Percentiles rank a stretch among this genome's conserved stretches.
Evolutionary conservation across 1,140 invertebrate genomes (phyloP).

Genomic region (Aphidius ervi): DNA sequence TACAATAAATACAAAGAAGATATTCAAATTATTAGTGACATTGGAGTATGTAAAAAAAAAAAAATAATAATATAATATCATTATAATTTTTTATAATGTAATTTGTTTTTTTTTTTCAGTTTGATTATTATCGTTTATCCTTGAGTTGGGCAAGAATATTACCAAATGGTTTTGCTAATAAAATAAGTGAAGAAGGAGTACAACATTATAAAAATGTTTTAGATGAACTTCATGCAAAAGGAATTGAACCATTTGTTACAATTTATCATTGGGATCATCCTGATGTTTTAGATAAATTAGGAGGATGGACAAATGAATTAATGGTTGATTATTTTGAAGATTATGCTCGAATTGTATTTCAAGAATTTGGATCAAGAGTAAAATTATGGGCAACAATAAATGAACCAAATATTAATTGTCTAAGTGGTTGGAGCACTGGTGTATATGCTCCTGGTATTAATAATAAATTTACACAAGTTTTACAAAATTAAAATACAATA

Average conservation of each 20-base stretch:
- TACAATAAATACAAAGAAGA: constrained; percentile 60
- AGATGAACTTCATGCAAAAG: constrained; percentile 44
- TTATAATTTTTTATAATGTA: neutral
- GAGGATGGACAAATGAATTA: constrained; percentile 61
- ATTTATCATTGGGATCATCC: constrained; percentile 72
- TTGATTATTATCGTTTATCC: constrained; percentile 57
- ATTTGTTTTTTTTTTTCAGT: constrained; percentile 16
- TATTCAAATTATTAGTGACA: constrained; percentile 48
- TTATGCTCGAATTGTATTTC: constrained; percentile 33
- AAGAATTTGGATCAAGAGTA: constrained; percentile 31
- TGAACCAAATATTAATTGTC: constrained; percentile 56
- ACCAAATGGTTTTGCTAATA: constrained; percentile 53
- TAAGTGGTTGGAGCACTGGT: constrained; percentile 58
- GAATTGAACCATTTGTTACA: constrained; percentile 59
- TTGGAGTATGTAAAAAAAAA: constrained; percentile 45
- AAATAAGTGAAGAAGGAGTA: constrained; percentile 40
- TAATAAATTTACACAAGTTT: no score
- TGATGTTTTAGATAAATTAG: constrained; percentile 59
- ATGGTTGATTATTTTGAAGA: constrained; percentile 32
- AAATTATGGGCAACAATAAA: constrained; percentile 19
- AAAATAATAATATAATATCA: no score
- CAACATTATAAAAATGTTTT: constrained; percentile 53
- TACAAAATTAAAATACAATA: neutral
- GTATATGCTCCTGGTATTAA: neutral
- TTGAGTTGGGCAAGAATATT: constrained; percentile 60